Conservation (phyloP, 2,888 invertebrate genomes). For the Venusia cambrica region DNA sequence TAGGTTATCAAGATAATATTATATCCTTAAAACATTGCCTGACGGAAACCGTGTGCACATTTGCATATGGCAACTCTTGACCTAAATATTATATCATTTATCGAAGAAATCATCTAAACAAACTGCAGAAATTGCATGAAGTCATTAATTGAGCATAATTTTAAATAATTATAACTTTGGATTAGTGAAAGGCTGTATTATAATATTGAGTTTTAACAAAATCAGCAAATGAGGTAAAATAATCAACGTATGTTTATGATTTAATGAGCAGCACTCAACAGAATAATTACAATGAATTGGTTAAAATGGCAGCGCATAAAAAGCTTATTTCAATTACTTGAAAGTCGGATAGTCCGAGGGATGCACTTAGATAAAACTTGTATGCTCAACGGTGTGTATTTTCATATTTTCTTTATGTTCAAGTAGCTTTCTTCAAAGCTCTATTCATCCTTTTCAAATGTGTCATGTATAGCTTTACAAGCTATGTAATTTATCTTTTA, state of each 20-base stretch:
- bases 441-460: too few relatives aligned
- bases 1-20: slow-evolving; percentile 19
- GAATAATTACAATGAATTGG: too few relatives aligned
- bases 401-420: too few relatives aligned
- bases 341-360: slow-evolving; percentile 2
- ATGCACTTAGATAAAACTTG: too few relatives aligned
- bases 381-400: too few relatives aligned
- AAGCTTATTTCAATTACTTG: slow-evolving; percentile 6
- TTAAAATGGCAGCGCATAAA: slow-evolving; percentile 2
- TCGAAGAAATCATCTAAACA: slow-evolving; percentile 16
- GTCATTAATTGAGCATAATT: slow-evolving; percentile 15
- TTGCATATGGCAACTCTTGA: slow-evolving; percentile 27
- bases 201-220: slow-evolving; percentile 4
- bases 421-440: too few relatives aligned
- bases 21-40: slow-evolving; percentile 15
- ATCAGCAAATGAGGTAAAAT: slow-evolving; percentile 1
- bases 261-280: too few relatives aligned
- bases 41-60: slow-evolving; percentile 26
- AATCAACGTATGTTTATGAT: too few relatives aligned
- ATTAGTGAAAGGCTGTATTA: slow-evolving; percentile 18
- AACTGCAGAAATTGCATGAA: slow-evolving; percentile 19
- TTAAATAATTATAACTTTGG: slow-evolving; percentile 10
- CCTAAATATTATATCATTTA: slow-evolving; percentile 24
- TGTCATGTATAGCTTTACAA: too few relatives aligned
- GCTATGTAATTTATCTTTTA: too few relatives aligned